Base-by-base conservation (phyloP, 1,140 invertebrate species). In the Trissolcus basalis region DNA sequence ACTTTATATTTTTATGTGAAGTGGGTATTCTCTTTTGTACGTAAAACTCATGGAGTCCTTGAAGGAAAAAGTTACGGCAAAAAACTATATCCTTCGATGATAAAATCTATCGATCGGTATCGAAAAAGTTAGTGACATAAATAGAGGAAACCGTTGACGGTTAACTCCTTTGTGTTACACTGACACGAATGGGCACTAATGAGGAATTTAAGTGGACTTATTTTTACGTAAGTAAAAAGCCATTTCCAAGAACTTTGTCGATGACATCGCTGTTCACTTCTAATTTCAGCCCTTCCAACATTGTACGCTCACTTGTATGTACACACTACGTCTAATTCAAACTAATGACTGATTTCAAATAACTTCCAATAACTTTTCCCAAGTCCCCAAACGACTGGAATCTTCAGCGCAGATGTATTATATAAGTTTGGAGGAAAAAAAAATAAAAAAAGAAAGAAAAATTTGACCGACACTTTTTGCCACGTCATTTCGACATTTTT, bases 101-200 rank as follows among this genome's bases (percentile, higher is more conserved):
- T 73, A 73, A 67, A 48, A 73, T 73, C 56, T 65, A 58, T 61
- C 27, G 56, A 63, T 74, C 49, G 61, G 33, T 73, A 73, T 73
- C 70, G 71, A 67, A 60, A 73, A 63, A 61, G 63, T 63, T 68
- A 63, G 50, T 67, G 63, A 58, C 63, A 74, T 63, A 74, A 67
- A 74, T 67, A 68, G 55, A 67, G 63, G 58, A 67, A 67, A 58
- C 51, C 44, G 44, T 61, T 74, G 71, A 68, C 71, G 53, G 55
- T 67, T 63, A 56, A 63, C 44, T 67, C 43, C 56, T 61, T 63
- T 74, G 58, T 67, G 54, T 58, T 58, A 61, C 49, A 11, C 15
- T 73, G 61, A 73, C 51, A 63, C 13, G 32, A 63, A 32, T 61
- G 63, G 19, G 45, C 71, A 65, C 60, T 72, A 72, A 72, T 72